Conservation (phyloP, 1,140 invertebrate species). For the Cepaea nemoralis region DNA sequence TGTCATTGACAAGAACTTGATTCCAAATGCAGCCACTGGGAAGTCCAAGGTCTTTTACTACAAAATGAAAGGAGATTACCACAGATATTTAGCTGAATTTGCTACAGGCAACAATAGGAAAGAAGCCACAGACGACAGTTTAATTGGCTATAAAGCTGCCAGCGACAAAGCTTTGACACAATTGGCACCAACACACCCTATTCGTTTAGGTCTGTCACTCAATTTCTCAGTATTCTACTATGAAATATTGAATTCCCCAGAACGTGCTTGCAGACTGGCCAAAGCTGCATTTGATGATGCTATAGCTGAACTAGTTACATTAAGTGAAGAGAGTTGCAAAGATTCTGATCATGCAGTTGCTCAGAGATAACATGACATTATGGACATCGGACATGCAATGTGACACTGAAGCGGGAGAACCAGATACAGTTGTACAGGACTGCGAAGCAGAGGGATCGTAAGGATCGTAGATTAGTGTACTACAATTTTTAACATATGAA, state of each 20-base stretch:
- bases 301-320: conserved; percentile 95
- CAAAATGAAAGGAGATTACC: too few species aligned
- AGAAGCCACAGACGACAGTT: conserved; percentile 93
- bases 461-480: too few species aligned
- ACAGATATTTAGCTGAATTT: conserved; percentile 96
- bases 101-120: conserved; percentile 93
- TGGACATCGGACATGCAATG: conserved; percentile 98
- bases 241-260: conserved; percentile 97
- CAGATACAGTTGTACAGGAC: too few species aligned
- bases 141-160: conserved; percentile 96
- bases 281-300: conserved; percentile 94
- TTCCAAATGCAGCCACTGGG: too few species aligned
- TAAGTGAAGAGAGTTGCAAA: conserved; percentile 98
- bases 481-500: too few species aligned
- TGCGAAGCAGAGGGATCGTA: too few species aligned
- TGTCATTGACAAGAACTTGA: too few species aligned
- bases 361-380: conserved; percentile 97
- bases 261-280: conserved; percentile 73
- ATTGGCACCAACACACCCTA: conserved; percentile 95
- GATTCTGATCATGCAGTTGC: conserved; percentile 99
- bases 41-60: too few species aligned
- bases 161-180: conserved; percentile 94
- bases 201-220: conserved; percentile 86
- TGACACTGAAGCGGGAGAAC: conserved; percentile 79
- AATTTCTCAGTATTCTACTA: conserved; percentile 99